Evolutionary conservation across 2,888 invertebrate genomes (phyloP), one percentile per base, ranked within the genome.

Genomic region (Diadegma fenestrale): DNA sequence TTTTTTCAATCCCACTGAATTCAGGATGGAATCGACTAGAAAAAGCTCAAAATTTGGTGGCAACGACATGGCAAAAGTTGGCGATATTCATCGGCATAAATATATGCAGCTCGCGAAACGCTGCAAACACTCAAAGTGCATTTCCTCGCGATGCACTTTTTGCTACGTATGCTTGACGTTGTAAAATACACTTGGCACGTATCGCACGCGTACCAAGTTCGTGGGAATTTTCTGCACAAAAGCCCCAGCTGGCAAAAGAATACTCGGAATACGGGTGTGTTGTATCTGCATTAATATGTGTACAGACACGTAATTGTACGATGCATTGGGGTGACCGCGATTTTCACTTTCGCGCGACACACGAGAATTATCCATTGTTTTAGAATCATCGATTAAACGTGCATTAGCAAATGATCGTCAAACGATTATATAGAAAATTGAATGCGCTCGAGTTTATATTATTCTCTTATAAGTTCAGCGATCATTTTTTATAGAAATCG

Each of bases 51-150:
- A 30, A 69, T 45, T 45, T 10, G 30, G 63, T 45, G 30, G 41
- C 8, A 30, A 61, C 30, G 43, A n/a, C n/a, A 73, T 26, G 43
- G 26, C 22, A 58, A 26, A 41, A 43, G 37, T 71, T 43, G 61
- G 43, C 61, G 61, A n/a, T 82, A 72, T 58, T 82, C 90, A 89
- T 89, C 88, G 89, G 88, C 85, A 90, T 91, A 90, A 91, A 90
- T n/a, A 90, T 90, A 91, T 89, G 88, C 90, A 82, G 76, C 82
- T 80, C 80, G 81, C 77, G 83, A 83, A 82, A 82, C 48, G 66
- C 79, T 66, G 66, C 61, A 63, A 45, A 80, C 37, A 80, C 76
- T 78, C 73, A 64, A 14, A 26, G 54, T 63, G 61, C 71, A 66
- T 72, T 58, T 81, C 30, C 43, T 63, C 48, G 76, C 64, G 76